Evolutionary conservation across 2,888 invertebrate species (phyloP).

Genomic region (Axea sp.): DNA sequence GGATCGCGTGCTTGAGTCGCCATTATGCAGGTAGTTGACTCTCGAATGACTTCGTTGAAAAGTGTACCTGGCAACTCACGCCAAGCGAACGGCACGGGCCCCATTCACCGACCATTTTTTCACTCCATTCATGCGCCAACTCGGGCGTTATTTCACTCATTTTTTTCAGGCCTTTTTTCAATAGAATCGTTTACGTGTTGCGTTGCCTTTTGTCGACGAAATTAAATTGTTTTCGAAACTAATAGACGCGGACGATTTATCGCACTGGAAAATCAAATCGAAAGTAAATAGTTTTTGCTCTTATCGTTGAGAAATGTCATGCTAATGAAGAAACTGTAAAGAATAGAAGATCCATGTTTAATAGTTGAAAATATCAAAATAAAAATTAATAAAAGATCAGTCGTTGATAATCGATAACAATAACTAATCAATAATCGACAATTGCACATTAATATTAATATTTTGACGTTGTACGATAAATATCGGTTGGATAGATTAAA

Average conservation of each 20-base stretch:
- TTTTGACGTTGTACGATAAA: no score
- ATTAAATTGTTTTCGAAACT: constrained; percentile 50
- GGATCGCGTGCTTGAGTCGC: constrained; percentile 61
- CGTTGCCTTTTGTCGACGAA: constrained; percentile 31
- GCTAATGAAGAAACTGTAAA: no score
- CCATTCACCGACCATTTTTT: constrained; percentile 66
- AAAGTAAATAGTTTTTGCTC: no score
- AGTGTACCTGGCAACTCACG: constrained; percentile 65
- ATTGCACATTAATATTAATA: no score
- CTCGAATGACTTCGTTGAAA: constrained; percentile 69
- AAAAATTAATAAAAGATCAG: no score
- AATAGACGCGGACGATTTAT: constrained; percentile 12
- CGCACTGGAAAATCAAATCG: constrained; percentile 8
- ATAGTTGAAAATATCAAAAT: no score
- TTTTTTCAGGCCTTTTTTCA: constrained; percentile 28
- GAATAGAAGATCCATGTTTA: no score
- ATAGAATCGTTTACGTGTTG: constrained; percentile 41
- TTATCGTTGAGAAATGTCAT: no score
- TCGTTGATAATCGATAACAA: no score
- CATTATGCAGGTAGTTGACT: constrained; percentile 70
- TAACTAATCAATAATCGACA: no score
- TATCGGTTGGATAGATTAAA: no score
- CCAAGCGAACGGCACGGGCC: constrained; percentile 67
- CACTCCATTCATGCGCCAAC: constrained; percentile 64
- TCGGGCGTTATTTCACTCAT: constrained; percentile 28